A percentile compares a stretch with the other conserved stretches of the same genome.
phyloP scores from a whole-genome alignment of 2,113 vertebrate genomes.

The Prionailurus viverrinus region DNA sequence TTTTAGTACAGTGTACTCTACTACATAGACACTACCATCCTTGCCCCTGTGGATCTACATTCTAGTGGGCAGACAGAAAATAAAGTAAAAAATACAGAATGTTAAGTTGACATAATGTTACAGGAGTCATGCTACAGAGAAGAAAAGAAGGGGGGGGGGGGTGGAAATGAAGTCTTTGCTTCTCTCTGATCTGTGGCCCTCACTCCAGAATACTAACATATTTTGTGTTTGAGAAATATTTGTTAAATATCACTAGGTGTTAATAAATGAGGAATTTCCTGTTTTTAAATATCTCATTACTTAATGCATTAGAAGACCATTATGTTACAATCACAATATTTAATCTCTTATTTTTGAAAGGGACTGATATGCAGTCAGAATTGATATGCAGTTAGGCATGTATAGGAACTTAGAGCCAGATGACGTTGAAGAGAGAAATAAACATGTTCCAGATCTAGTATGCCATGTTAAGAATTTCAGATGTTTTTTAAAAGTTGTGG shows the following conservation, averaged over 20 bases:
- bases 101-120: background rate
- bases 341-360: background rate
- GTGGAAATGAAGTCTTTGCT: background rate
- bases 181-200: background rate
- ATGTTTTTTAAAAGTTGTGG: background rate
- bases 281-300: background rate
- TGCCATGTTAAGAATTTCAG: background rate
- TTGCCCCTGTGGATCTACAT: background rate
- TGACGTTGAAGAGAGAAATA: background rate
- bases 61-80: background rate
- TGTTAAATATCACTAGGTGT: background rate
- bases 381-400: background rate
- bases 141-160: background rate
- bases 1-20: background rate
- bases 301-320: background rate
- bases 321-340: background rate
- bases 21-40: background rate
- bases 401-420: constrained; percentile 14
- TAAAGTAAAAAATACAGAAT: background rate
- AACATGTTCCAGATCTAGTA: background rate
- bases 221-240: background rate
- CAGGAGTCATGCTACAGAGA: background rate
- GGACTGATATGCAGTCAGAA: background rate
- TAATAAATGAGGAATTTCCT: background rate
- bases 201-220: background rate